A percentile compares a stretch with the other conserved stretches of the same genome.
These are phyloP conservation scores for Caiman crocodilus DNA, from an alignment of 2,797 vertebrate genomes.

Conservation along the genomic window DNA sequence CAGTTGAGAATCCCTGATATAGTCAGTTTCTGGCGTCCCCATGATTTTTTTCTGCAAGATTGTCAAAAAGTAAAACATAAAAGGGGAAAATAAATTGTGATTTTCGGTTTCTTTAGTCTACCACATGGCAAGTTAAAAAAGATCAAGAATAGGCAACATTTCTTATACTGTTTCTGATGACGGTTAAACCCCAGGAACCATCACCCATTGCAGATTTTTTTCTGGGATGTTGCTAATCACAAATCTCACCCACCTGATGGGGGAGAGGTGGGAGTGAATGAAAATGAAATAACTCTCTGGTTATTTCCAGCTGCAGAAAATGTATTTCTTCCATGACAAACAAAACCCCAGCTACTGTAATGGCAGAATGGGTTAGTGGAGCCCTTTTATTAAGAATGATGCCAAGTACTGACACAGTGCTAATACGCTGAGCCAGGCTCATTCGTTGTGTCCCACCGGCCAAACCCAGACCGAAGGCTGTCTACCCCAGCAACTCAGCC, in stretches of 20 bases:
- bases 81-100: background rate
- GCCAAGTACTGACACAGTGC: too few species aligned
- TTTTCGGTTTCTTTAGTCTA: background rate
- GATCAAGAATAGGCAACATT: background rate
- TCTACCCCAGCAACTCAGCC: background rate
- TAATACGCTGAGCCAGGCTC: background rate
- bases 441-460: background rate
- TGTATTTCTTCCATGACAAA: constrained; percentile 62
- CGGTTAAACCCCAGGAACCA: background rate
- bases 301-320: constrained; percentile 55
- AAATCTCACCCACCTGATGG: background rate
- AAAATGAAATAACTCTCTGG: constrained; percentile 51
- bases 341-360: constrained; percentile 41
- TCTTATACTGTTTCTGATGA: background rate
- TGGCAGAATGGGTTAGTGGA: background rate
- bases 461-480: background rate
- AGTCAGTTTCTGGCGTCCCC: background rate
- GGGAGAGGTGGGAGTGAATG: background rate
- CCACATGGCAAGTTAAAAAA: background rate
- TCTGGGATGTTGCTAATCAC: background rate
- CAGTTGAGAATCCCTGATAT: constrained; percentile 22
- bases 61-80: constrained; percentile 21
- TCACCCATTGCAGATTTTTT: constrained; percentile 9
- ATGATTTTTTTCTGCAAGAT: constrained; percentile 18
- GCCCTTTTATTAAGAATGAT: background rate